Evolutionary conservation across 1,140 invertebrate genomes (phyloP), one percentile per base, ranked within the genome.

Genomic region (Rhagoletis zephyria): DNA sequence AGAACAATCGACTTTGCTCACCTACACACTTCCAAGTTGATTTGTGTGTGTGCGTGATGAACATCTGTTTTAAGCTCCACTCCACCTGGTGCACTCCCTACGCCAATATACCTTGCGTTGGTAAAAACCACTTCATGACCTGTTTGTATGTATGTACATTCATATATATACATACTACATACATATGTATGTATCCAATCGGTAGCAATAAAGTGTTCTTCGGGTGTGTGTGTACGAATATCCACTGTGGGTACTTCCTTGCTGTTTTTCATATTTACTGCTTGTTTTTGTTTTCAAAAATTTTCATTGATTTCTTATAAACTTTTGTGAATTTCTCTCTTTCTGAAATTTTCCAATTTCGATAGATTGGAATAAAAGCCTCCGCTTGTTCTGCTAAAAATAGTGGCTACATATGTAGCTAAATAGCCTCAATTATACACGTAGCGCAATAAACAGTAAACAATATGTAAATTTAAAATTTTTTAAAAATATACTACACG

Each of bases 391-490:
- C 45, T 48, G 67, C 42, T 5, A 45, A 12, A 74, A 74, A 48
- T 16, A 48, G 40, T 42, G 45, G 45, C 30, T 30, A 30, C 30
- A 4, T 4, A 40, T 14, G 5, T 4, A 45, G 4, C 40, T 74
- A 48, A 45, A 74, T 74, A 74, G 40, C 40, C 40, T 42, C 67
- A 74, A 48, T 74, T 74, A 74, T 30, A 45, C 67, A 74, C 67
- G 45, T 74, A 74, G 45, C 67, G 40, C 67, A 74, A 74, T 30
- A 48, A 74, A 74, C 10, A 42, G 67, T 74, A 74, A 74, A 74
- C 67, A 74, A 74, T 48, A 74, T 74, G 67, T 74, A 74, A 74
- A 74, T 74, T 74, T 48, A 10, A 42, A 14, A 48, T 45, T 74
- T 74, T 45, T 40, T 14, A 45, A 74, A 74, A 74, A 30, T 30